phyloP scores from a whole-genome alignment of 2,797 vertebrate genomes.

The Coccyzus lansbergi region DNA sequence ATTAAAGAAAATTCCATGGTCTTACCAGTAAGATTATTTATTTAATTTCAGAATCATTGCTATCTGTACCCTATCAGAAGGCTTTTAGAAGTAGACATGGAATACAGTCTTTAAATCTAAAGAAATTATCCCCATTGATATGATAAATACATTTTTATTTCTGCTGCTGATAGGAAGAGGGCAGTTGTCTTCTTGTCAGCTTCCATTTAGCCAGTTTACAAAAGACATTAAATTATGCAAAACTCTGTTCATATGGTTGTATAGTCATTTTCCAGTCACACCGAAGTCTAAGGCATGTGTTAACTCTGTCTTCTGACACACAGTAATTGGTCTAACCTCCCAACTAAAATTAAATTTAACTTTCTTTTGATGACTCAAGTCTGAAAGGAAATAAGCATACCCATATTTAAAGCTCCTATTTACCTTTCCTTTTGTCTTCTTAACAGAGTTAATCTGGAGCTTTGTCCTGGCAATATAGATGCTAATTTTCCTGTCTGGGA shows the following conservation, averaged over 20 bases:
- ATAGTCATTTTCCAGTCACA: background rate
- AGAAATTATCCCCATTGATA: background rate
- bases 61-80: background rate
- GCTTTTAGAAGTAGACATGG: background rate
- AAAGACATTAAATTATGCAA: conserved; percentile 1
- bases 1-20: background rate
- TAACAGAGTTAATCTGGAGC: conserved; percentile 9
- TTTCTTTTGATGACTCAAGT: conserved; percentile 35
- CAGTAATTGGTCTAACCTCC: conserved; percentile 12
- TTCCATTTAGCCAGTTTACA: background rate
- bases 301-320: background rate
- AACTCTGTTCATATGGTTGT: background rate
- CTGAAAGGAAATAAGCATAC: conserved; percentile 24
- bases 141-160: conserved; percentile 14
- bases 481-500: conserved; percentile 28
- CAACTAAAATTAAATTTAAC: conserved; percentile 46
- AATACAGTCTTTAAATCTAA: background rate
- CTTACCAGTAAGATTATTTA: background rate
- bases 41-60: background rate
- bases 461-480: conserved; percentile 37
- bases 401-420: conserved; percentile 19
- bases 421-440: conserved; percentile 31
- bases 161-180: background rate
- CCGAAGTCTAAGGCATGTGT: background rate
- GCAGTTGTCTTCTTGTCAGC: background rate